Percentiles rank a stretch among this genome's conserved stretches.
Evolutionary conservation across 2,888 invertebrate genomes (phyloP).

Genomic region (Andrena praecox): DNA sequence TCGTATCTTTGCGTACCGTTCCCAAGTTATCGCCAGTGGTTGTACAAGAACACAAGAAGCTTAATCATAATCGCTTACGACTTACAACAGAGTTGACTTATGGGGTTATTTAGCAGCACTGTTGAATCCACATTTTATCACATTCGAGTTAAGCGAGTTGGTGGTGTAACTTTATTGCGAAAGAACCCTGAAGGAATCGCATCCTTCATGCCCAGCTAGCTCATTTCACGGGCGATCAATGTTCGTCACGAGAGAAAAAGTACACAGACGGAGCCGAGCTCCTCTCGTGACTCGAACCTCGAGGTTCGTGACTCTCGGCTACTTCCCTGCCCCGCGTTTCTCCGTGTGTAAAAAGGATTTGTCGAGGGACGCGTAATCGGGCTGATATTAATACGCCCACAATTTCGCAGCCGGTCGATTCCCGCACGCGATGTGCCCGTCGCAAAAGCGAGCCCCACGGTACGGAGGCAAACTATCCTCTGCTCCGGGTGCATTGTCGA

Average conservation of each 20-base stretch:
- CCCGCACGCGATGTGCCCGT: neutral
- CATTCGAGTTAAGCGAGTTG: neutral
- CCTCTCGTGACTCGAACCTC: neutral
- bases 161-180: slow-evolving; percentile 2
- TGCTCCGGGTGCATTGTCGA: neutral
- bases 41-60: no score
- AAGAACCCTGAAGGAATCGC: neutral
- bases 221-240: slow-evolving; percentile 27
- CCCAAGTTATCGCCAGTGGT: no score
- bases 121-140: neutral
- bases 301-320: slow-evolving; percentile 19
- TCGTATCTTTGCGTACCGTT: no score
- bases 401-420: neutral
- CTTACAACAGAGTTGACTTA: no score
- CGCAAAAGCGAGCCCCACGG: neutral
- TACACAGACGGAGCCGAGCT: neutral
- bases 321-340: slow-evolving; percentile 12
- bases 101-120: no score
- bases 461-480: neutral
- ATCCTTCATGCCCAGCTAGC: neutral
- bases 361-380: slow-evolving; percentile 2
- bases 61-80: no score
- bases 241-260: slow-evolving; percentile 18
- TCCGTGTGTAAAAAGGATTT: slow-evolving; percentile 12
- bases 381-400: slow-evolving; percentile 24